A percentile compares a stretch with the other conserved stretches of the same genome.
phyloP scores from a whole-genome alignment of 2,888 invertebrate genomes.

The Cephus sareptanus region DNA sequence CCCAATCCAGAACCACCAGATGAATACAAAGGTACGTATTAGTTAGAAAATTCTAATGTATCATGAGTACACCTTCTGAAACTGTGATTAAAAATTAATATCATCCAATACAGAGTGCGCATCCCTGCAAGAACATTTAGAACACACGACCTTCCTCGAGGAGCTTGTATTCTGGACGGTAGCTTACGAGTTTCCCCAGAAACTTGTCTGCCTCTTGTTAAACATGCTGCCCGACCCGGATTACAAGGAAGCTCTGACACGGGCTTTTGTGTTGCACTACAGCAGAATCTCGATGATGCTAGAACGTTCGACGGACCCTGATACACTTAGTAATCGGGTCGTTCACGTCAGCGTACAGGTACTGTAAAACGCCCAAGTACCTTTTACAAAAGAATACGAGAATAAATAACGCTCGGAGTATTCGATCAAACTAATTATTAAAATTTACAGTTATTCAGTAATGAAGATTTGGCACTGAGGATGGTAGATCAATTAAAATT shows the following conservation, averaged over 20 bases:
- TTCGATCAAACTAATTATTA: neutral
- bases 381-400: neutral
- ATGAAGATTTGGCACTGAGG: constrained; percentile 88
- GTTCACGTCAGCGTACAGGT: constrained; percentile 94
- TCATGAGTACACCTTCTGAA: neutral
- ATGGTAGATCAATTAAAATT: constrained; percentile 93
- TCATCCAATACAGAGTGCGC: constrained; percentile 71
- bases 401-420: neutral
- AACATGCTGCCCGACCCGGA: constrained; percentile 95
- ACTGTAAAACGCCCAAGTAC: constrained; percentile 9
- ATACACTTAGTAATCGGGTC: constrained; percentile 93
- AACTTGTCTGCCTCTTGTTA: constrained; percentile 92
- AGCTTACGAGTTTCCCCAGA: constrained; percentile 97
- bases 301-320: constrained; percentile 86
- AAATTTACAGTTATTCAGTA: constrained; percentile 83
- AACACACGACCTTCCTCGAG: constrained; percentile 88
- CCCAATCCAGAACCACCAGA: constrained; percentile 80
- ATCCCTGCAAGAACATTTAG: constrained; percentile 80
- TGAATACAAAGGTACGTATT: constrained; percentile 74
- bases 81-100: neutral
- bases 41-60: neutral
- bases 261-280: constrained; percentile 96
- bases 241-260: constrained; percentile 94
- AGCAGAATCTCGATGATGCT: constrained; percentile 93
- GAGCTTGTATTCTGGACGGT: constrained; percentile 99